These are phyloP conservation scores for Aspidoscelis tigris DNA, from an alignment of 2,113 vertebrate genomes.

Conservation along the genomic window DNA sequence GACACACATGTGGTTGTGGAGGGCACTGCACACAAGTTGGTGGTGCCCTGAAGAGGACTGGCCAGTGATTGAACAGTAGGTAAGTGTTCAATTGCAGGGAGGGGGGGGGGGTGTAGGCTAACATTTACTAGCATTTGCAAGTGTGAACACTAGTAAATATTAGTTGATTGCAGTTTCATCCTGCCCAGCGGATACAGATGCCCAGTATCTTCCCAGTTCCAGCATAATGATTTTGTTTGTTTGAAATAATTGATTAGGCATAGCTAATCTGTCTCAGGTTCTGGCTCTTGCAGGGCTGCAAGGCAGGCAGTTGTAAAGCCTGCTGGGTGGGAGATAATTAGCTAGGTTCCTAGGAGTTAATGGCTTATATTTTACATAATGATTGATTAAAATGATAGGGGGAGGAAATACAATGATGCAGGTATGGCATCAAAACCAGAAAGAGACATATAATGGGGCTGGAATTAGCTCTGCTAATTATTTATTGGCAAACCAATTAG, in stretches of 20 bases:
- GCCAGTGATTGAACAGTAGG: too few relatives aligned
- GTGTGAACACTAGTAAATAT: too few relatives aligned
- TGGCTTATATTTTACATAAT: background rate
- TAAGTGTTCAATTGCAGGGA: too few relatives aligned
- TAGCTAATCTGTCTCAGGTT: slow-evolving; percentile 6
- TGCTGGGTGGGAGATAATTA: slow-evolving; percentile 30
- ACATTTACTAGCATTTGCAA: too few relatives aligned
- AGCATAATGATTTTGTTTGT: slow-evolving; percentile 16
- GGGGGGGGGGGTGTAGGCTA: too few relatives aligned
- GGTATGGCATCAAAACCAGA: slow-evolving; percentile 1
- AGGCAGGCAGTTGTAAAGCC: slow-evolving; percentile 13
- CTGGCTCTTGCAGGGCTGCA: background rate
- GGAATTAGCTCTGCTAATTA: background rate
- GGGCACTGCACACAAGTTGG: too few relatives aligned
- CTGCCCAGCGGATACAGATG: too few relatives aligned
- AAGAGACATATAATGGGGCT: background rate
- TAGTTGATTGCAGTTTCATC: too few relatives aligned
- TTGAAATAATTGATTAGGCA: slow-evolving; percentile 12
- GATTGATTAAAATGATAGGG: slow-evolving; percentile 1
- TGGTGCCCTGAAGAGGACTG: too few relatives aligned
- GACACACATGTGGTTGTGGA: too few relatives aligned
- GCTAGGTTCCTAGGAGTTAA: background rate
- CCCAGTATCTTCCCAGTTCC: background rate
- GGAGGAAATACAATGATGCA: slow-evolving; percentile 10
- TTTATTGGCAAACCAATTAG: background rate